Evolutionary conservation across 2,113 vertebrate species (phyloP).

Genomic region (Cavia porcellus): DNA sequence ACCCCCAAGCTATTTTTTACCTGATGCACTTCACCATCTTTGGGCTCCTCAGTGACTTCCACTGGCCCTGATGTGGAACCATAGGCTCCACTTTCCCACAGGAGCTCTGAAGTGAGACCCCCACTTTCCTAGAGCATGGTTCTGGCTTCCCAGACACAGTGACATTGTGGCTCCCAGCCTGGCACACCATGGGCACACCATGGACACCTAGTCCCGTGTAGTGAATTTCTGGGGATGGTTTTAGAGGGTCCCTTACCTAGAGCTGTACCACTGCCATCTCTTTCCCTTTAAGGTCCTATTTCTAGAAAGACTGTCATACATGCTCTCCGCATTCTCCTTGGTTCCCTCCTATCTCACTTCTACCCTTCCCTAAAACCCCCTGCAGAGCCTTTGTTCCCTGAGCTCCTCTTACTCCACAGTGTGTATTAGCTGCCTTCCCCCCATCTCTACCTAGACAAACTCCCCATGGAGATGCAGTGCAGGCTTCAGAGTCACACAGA

Average conservation of each 20-base stretch:
- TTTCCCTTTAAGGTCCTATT: background rate
- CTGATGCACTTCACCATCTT: background rate
- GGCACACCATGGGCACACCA: no score
- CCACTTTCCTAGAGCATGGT: background rate
- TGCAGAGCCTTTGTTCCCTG: background rate
- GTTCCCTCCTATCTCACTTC: background rate
- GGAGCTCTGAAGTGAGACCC: background rate
- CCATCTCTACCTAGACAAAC: background rate
- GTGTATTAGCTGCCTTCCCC: background rate
- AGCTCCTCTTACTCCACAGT: background rate
- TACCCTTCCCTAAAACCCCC: background rate
- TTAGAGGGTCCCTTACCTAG: background rate
- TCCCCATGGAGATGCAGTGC: background rate
- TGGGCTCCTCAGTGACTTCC: background rate
- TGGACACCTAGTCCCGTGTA: background rate
- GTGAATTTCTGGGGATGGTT: rapidly evolving
- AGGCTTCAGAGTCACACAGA: background rate
- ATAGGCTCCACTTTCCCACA: background rate
- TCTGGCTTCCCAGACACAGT: background rate
- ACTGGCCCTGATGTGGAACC: background rate
- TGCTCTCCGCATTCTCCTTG: background rate
- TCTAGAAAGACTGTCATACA: background rate
- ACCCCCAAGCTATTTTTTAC: background rate
- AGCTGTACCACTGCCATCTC: background rate
- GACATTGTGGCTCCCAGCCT: background rate